Percentiles rank a stretch among this genome's conserved stretches.
Conservation (phyloP, 2,888 invertebrate genomes). For the Morpho deidamia region DNA sequence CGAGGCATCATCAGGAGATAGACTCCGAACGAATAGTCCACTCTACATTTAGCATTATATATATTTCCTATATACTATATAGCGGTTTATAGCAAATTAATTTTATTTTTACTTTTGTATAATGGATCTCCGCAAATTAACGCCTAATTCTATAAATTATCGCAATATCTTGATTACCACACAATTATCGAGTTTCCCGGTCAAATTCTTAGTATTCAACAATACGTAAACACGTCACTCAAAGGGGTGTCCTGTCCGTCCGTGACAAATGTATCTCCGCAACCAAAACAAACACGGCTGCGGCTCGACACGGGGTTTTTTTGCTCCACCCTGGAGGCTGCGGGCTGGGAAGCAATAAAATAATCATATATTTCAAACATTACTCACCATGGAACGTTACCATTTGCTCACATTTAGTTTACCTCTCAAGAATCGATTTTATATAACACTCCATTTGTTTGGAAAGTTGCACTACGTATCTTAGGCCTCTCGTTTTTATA, state of each 20-base stretch:
- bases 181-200: background rate
- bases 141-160: background rate
- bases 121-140: too few species aligned
- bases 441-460: too few species aligned
- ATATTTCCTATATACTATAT: too few species aligned
- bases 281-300: slow-evolving; percentile 55
- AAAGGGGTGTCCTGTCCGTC: slow-evolving; percentile 23
- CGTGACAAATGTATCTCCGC: slow-evolving; percentile 52
- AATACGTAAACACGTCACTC: slow-evolving; percentile 29
- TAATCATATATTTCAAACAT: slow-evolving; percentile 31
- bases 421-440: too few species aligned
- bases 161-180: background rate
- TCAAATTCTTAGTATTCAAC: background rate
- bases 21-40: too few species aligned
- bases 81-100: background rate
- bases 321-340: slow-evolving; percentile 34
- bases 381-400: slow-evolving; percentile 3
- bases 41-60: too few species aligned
- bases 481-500: too few species aligned
- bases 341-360: slow-evolving; percentile 40
- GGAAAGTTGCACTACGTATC: too few species aligned
- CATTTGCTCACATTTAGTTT: background rate
- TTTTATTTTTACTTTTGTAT: background rate
- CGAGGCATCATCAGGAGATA: too few species aligned
- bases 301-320: slow-evolving; percentile 11